Base-by-base conservation (phyloP, 2,888 invertebrate genomes). In the Spilarctia lutea region DNA sequence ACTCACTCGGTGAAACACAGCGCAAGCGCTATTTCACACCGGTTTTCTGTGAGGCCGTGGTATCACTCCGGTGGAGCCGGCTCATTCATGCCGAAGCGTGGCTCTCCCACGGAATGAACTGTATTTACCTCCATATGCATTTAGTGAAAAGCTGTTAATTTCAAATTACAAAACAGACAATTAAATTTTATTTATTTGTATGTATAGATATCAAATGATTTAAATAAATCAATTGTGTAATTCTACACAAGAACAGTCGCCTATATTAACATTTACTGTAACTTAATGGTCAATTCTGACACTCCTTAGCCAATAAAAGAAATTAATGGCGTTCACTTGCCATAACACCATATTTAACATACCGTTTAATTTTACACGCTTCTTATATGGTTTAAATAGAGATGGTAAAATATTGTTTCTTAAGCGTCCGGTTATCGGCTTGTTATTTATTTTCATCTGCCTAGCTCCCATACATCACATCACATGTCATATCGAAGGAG, bases 271-370 rank as follows among this genome's bases (percentile, higher is more conserved):
- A 73, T 77, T 67, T 73, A 52, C 33, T 24, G 35, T 48, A 74
- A 76, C 67, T 65, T 68, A 76, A 76, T 84, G 65, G 48, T 77
- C 33, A 79, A 65, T 76, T 75, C 82, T 80, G 80, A 73, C 68
- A 67, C 71, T 39, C 16, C 45, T 70, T 35, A 77, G 60, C 35
- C n/a, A 78, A 75, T 75, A 75, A 77, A 74, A 74, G 72, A 73
- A 68, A 78, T 82, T 75, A 78, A 80, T 74, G 71, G 33, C 68
- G 63, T 27, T 63, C 76, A 76, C 60, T 75, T 68, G 79, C 75
- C 68, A 75, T 84, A 60, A 75, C 73, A 75, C 72, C 42, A 39
- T 75, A 42, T 63, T 63, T 68, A 39, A 68, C 72, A 78, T 45
- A 75, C 60, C 74, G 81, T 81, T 81, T 73, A 78, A 56, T 72